Base-by-base conservation (phyloP, 2,888 invertebrate species). In the Busseola fusca region DNA sequence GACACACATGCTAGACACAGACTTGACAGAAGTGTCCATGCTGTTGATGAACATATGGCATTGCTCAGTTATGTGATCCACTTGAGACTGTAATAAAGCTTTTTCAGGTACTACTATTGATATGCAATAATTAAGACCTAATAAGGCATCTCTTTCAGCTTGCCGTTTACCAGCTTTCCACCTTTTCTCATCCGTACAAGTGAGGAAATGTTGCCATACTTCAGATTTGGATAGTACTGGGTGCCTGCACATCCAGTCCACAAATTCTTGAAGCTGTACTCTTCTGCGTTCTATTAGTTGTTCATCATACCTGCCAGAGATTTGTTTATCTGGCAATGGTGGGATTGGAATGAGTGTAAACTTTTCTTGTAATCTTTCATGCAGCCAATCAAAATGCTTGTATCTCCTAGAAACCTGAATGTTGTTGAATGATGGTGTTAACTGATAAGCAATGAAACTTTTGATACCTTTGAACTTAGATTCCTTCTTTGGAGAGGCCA, bases 351-450 rank as follows among this genome's bases (percentile, higher is more conserved):
- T 97, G 68, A 99, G 96, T 83, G 98, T 97, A 92, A 98, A 99
- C 93, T 99, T 99, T 84, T 98, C 98, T 86, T 98, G 97, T 80
- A 99, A 95, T 84, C 99, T 97, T 90, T 98, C 98, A 93, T 99
- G 99, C 68, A 99, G 94, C 99, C 99, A 99, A 96, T 99, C 99
- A 93, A 99, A 99, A 93, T 99, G 99, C 93, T 99, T 99, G 94
- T 99, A 99, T 84, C 99, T 96, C 81, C 99, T 96, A 52, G 98
- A 98, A 42, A 98, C 99, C 96, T 98, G 98, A 85, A 98, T 98
- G 89, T 98, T 98, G 90, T 98, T 99, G 91, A 98, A 98, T 93
- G 99, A 98, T 5, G 99, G 99, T 68, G 99, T 99, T 78, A 99
- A 93, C 89, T 99, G 98, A 95, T 99, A 99, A 62, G 99, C 99